Conservation (phyloP, 2,113 vertebrate genomes). For the Gymnogyps californianus region DNA sequence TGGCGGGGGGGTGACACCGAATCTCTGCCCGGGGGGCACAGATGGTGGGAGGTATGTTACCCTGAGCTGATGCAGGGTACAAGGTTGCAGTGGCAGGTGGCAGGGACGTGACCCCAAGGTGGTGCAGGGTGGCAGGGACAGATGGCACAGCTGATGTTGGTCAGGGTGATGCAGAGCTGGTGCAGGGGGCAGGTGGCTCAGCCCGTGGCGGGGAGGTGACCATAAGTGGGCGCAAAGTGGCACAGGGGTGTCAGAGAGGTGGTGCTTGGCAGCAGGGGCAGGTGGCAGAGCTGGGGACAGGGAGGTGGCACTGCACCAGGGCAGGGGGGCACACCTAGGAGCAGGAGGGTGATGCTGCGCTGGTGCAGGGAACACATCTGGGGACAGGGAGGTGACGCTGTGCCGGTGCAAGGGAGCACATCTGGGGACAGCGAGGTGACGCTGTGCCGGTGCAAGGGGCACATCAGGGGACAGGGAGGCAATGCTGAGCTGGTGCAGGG, state of each 20-base stretch:
- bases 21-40: not conserved
- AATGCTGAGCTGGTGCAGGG: no score
- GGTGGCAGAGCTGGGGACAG: not conserved
- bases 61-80: not conserved
- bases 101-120: not conserved
- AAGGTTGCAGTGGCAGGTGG: not conserved
- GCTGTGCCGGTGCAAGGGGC: not conserved
- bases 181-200: not conserved
- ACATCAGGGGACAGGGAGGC: no score
- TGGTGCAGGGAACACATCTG: not conserved
- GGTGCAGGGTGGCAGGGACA: not conserved
- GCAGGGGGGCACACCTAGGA: not conserved
- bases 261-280: not conserved
- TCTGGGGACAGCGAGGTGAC: not conserved
- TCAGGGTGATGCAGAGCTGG: not conserved
- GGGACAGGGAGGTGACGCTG: not conserved
- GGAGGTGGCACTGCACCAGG: not conserved
- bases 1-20: not conserved
- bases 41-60: not conserved
- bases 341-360: not conserved
- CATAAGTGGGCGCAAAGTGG: not conserved
- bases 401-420: no score
- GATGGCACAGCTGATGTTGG: not conserved
- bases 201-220: not conserved
- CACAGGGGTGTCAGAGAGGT: accelerated